Evolutionary conservation across 2,797 vertebrate genomes (phyloP), one percentile per base, ranked within the genome.

Genomic region (Pelobates cultripes): DNA sequence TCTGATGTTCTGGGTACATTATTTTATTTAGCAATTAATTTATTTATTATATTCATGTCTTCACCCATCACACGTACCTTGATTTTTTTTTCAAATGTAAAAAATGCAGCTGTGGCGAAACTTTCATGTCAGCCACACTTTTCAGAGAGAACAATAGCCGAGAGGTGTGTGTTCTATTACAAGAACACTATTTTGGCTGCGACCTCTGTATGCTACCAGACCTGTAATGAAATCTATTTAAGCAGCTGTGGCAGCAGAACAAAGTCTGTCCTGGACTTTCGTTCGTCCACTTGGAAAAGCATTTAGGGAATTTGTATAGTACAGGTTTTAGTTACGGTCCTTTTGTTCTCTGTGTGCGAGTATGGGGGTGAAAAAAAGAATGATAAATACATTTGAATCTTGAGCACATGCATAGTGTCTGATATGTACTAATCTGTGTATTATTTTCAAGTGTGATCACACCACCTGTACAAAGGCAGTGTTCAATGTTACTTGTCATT

Each of bases 61-160:
- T 28, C 28, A 28, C 28, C 28, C 28, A 28, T 28, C 28, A 28
- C 28, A 28, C 28, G 28, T 28, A 28, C 28, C 28, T 28, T 51
- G 10, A 2, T 10, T 47, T 47, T 47, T 7, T 53, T 14, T 7
- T 40, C 17, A 40, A 41, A 41, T 44, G 9, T 70, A 70, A 70
- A 70, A 15, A 15, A 53, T 13, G 17, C 45, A 53, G 44, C 28
- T 70, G 68, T 12, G 43, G 13, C 44, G 41, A 70, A 43, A 51
- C 4, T 3, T 57, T 10, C 68, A 13, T 47, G 12, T 45, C 55
- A 70, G 68, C 17, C 43, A 47, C 69, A 72, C 77, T 15, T 71
- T 79, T 79, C 68, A 61, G 3, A 44, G 42, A 78, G 77, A 79
- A 79, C 77, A 79, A 71, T 79, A 43, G 77, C 17, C 43, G 6